These are phyloP conservation scores for Hypomesus transpacificus DNA, from an alignment of 2,113 vertebrate genomes.

Conservation along the genomic window DNA sequence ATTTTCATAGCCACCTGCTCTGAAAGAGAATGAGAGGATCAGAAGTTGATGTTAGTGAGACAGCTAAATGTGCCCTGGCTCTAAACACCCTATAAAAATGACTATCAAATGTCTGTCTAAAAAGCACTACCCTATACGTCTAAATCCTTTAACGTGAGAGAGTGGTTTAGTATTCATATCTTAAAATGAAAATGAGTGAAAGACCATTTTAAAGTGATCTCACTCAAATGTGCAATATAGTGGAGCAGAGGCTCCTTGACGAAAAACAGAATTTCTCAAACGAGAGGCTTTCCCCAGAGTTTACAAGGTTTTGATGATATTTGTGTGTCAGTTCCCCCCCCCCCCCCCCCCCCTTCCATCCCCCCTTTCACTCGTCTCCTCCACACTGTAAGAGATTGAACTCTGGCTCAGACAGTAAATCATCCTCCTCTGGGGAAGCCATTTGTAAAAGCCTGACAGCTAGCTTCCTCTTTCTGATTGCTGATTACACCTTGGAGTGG, in stretches of 20 bases:
- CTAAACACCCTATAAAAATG: constrained; percentile 1
- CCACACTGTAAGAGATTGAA: constrained; percentile 36
- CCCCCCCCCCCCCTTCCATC: constrained; percentile 12
- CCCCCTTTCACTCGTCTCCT: neutral
- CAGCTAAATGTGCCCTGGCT: neutral
- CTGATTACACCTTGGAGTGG: constrained; percentile 65
- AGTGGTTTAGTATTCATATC: no score
- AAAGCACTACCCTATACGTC: neutral
- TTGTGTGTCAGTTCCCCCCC: constrained; percentile 32
- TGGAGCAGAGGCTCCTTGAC: no score
- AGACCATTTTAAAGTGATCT: no score
- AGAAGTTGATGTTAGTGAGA: neutral
- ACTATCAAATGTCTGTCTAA: neutral
- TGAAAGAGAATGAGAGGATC: neutral
- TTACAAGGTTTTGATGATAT: constrained; percentile 35
- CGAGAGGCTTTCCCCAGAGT: constrained; percentile 6
- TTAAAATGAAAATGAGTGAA: no score
- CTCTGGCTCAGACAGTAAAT: constrained; percentile 52
- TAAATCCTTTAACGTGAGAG: no score
- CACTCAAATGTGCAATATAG: no score
- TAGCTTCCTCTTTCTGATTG: constrained; percentile 63
- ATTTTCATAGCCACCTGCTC: constrained; percentile 1
- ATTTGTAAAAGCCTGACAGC: constrained; percentile 56
- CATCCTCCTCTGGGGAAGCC: constrained; percentile 50
- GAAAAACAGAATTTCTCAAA: neutral